A percentile compares a stretch with the other conserved stretches of the same genome.
Conservation (phyloP, 2,797 vertebrate genomes). For the Synaphobranchus kaupii region DNA sequence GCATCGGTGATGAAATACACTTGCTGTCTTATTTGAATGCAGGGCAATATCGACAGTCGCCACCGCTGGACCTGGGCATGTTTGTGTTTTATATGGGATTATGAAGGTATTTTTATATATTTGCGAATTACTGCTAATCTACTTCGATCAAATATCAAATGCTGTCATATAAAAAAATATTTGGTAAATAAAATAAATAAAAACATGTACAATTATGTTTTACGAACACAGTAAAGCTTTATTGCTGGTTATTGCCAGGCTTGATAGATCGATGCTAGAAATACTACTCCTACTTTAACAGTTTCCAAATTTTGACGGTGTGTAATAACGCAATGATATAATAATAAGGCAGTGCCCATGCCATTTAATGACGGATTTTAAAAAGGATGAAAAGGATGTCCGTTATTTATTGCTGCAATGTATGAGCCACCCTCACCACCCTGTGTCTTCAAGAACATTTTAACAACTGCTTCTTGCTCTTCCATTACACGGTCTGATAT, state of each 20-base stretch:
- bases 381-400: background rate
- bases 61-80: background rate
- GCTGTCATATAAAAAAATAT: background rate
- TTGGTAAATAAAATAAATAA: background rate
- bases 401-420: background rate
- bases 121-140: background rate
- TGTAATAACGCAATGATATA: background rate
- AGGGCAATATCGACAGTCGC: background rate
- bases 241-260: background rate
- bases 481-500: background rate
- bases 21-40: conserved; percentile 8
- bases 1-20: background rate
- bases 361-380: background rate
- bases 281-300: background rate
- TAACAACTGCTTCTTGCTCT: background rate
- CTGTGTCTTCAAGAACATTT: background rate
- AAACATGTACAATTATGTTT: background rate
- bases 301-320: background rate
- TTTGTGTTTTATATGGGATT: background rate
- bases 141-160: background rate
- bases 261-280: background rate
- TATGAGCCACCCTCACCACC: background rate
- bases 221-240: background rate
- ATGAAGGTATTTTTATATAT: background rate
- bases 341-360: background rate